Evolutionary conservation across 2,797 vertebrate species (phyloP), one percentile per base, ranked within the genome.

Genomic region (Falco novaeseelandiae): DNA sequence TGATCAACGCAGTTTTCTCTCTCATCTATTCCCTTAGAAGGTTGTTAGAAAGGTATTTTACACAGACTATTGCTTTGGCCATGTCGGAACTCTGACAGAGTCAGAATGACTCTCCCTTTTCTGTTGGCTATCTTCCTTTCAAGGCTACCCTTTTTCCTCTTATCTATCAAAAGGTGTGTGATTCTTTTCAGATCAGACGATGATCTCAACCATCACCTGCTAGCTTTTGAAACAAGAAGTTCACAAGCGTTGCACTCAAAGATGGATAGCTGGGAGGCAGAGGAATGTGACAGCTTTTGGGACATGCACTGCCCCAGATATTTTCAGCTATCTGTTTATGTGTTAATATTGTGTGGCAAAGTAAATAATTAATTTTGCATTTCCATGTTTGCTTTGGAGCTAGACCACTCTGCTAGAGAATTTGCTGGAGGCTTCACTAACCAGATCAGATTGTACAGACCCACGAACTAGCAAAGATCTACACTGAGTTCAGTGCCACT

Each of bases 401-500:
- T 69, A 58, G 51, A 65, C 2, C 9, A 52, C 13, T 74, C 4
- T 0, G 1, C 11, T 70, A 32, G 5, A 38, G 29, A 88, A 73
- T 77, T 83, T 86, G 5, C 20, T 76, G 23, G 42, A 58, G 54
- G 11, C 19, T 89, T 62, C 59, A 80, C 40, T 62, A 30, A 21
- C 20, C 77, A 26, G 5, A 70, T 71, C n/a, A 73, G 66, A 76
- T 10, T 57, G 30, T 55, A 49, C 16, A 79, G 38, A 81, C 2
- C 6, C 46, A 63, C 63, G 34, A 87, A 65, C 12, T 30, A 18
- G 30, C 1, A 3, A 59, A n/a, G 25, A 49, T 51, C 27, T 65
- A 18, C 0, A 0, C 13, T 89, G 48, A 62, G 29, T 90, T 87
- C 4, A 4, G 10, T 55, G 32, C 9, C 21, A 15, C 6, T 55